Evolutionary conservation across 2,888 invertebrate species (phyloP).

Genomic region (Lasioglossum figueresi): DNA sequence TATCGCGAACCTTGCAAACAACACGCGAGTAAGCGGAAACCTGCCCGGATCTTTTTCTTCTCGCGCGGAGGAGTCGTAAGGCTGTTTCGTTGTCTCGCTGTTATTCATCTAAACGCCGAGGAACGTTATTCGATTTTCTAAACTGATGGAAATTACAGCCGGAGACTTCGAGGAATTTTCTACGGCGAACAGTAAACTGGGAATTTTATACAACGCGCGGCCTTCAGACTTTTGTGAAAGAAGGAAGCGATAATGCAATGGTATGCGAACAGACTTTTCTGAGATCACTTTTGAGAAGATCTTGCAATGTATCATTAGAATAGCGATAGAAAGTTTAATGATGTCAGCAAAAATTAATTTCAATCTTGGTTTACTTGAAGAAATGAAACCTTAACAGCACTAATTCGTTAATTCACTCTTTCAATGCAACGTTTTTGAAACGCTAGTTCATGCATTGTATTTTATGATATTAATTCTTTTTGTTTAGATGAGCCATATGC

Average conservation of each 20-base stretch:
- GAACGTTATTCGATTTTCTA: background rate
- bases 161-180: background rate
- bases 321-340: background rate
- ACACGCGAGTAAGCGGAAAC: constrained; percentile 33
- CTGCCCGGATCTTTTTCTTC: constrained; percentile 9
- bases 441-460: no score
- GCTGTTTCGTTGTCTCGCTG: background rate
- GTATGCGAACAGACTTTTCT: background rate
- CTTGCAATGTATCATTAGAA: background rate
- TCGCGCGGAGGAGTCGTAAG: constrained; percentile 3
- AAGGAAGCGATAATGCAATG: background rate
- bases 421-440: no score
- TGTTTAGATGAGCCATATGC: no score
- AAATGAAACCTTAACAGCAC: no score
- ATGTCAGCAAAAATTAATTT: background rate
- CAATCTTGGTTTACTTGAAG: background rate
- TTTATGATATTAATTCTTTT: no score
- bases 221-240: background rate
- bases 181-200: background rate
- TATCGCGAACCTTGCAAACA: constrained; percentile 29
- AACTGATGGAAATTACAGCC: background rate
- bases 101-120: background rate
- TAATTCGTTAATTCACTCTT: no score
- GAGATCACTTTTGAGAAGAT: background rate
- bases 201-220: background rate